phyloP scores from a whole-genome alignment of 2,113 vertebrate genomes.

The Phalacrocorax pelagicus region DNA sequence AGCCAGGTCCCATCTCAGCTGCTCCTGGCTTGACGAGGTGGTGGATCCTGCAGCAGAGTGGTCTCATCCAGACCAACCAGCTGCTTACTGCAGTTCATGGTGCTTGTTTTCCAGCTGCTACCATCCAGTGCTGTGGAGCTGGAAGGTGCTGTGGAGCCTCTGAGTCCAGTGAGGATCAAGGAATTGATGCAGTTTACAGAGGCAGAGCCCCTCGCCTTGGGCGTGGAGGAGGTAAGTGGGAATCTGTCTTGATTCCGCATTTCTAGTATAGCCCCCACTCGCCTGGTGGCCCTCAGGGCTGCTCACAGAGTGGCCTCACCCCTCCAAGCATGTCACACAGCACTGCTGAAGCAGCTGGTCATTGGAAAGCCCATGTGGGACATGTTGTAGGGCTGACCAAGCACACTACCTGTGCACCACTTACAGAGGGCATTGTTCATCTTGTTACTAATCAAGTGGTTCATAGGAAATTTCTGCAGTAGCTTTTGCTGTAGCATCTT shows the following conservation, averaged over 20 bases:
- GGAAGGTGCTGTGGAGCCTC: background rate
- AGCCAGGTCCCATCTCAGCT: background rate
- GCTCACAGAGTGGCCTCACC: background rate
- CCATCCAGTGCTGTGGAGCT: background rate
- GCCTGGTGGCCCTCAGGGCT: background rate
- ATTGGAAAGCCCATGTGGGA: fast-evolving
- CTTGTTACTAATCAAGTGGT: background rate
- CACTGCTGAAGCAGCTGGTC: background rate
- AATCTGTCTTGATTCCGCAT: background rate
- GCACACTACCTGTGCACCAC: fast-evolving
- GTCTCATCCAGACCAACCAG: background rate
- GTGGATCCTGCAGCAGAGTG: background rate
- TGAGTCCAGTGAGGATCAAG: background rate
- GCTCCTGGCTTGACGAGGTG: background rate
- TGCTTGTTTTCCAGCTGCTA: conserved; percentile 30
- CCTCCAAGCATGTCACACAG: fast-evolving
- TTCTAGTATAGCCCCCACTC: background rate
- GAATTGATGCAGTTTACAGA: background rate
- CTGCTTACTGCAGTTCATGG: background rate
- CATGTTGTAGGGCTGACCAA: fast-evolving
- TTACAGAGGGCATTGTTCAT: background rate
- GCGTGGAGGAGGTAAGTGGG: conserved; percentile 77
- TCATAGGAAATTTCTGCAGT: background rate
- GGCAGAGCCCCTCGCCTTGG: background rate
- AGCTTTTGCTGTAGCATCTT: background rate